These are phyloP conservation scores for Manis javanica DNA, from an alignment of 2,797 vertebrate genomes.

Conservation along the genomic window DNA sequence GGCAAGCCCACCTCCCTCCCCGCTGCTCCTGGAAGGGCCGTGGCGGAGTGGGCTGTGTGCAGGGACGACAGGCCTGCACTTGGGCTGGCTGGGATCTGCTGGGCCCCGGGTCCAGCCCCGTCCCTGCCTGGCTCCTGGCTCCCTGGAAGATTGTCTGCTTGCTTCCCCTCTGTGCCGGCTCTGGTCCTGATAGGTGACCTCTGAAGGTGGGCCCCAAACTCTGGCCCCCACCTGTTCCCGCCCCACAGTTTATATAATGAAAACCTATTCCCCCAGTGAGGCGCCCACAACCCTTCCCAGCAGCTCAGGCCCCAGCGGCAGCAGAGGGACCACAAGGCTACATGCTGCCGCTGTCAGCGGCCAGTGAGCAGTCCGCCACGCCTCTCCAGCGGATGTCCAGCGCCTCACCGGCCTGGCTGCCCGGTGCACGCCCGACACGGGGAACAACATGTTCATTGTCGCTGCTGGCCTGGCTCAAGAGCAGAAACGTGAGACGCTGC, in stretches of 20 bases:
- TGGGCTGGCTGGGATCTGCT: fast-evolving
- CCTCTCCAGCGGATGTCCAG: slow-evolving; percentile 36
- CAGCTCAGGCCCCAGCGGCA: fast-evolving
- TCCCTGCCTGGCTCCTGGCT: fast-evolving
- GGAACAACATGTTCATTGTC: slow-evolving; percentile 64
- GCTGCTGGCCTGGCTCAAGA: background rate
- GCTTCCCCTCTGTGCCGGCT: background rate
- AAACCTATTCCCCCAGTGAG: fast-evolving
- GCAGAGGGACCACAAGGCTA: background rate
- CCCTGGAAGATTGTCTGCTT: no score
- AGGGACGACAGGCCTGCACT: fast-evolving
- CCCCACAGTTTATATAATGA: fast-evolving
- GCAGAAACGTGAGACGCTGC: slow-evolving; percentile 2
- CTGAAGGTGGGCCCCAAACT: background rate
- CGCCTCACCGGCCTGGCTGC: background rate
- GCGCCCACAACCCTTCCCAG: fast-evolving
- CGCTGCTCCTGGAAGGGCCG: background rate
- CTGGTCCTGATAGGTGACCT: fast-evolving
- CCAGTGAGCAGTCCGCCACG: background rate
- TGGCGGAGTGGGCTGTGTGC: fast-evolving
- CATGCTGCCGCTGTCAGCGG: background rate
- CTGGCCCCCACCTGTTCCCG: background rate
- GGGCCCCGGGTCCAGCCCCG: background rate
- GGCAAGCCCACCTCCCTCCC: no score
- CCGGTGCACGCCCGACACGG: background rate